These are phyloP conservation scores for Pelobates cultripes DNA, from an alignment of 2,797 vertebrate genomes.

Conservation along the genomic window DNA sequence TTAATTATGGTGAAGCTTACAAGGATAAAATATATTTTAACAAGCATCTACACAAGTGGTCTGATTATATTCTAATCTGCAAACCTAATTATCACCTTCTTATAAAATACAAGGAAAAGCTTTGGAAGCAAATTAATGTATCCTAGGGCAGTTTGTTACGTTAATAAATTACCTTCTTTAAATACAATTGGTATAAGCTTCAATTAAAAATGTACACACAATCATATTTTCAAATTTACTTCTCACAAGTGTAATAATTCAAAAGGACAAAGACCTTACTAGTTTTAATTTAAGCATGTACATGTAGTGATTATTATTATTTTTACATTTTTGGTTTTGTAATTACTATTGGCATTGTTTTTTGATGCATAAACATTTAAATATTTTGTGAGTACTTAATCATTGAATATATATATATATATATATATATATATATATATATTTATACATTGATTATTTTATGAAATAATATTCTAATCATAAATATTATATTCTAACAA, in stretches of 20 bases:
- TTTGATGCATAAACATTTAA: too few relatives aligned
- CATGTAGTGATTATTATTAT: too few relatives aligned
- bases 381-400: too few relatives aligned
- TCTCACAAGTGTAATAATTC: neutral
- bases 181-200: slow-evolving; percentile 79
- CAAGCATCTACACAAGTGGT: slow-evolving; percentile 79
- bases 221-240: neutral
- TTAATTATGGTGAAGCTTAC: slow-evolving; percentile 71
- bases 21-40: slow-evolving; percentile 78
- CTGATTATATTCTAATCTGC: slow-evolving; percentile 95
- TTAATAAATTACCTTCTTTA: slow-evolving; percentile 92
- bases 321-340: too few relatives aligned
- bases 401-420: too few relatives aligned
- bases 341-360: too few relatives aligned
- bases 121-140: slow-evolving; percentile 96
- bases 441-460: too few relatives aligned
- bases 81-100: slow-evolving; percentile 98
- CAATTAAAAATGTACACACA: slow-evolving; percentile 42
- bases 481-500: too few relatives aligned
- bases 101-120: slow-evolving; percentile 81
- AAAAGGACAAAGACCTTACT: neutral
- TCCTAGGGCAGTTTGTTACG: slow-evolving; percentile 95
- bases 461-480: too few relatives aligned
- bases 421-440: too few relatives aligned
- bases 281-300: too few relatives aligned